phyloP scores from a whole-genome alignment of 2,888 invertebrate species.

The Rhagonycha lutea region DNA sequence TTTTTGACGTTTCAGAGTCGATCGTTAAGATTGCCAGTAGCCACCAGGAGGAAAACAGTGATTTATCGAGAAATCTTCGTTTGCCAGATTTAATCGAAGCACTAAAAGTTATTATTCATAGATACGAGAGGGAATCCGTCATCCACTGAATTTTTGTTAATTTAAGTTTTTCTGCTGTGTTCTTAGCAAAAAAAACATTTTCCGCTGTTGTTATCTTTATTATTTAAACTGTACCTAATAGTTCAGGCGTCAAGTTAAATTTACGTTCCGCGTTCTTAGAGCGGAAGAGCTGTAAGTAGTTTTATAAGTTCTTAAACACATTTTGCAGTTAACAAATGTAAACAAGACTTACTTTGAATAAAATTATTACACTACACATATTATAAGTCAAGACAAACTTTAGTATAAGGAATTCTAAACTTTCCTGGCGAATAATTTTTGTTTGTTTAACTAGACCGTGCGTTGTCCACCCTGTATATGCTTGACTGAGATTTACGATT shows the following conservation, averaged over 20 bases:
- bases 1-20: slow-evolving; percentile 17
- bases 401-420: not conserved
- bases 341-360: not conserved
- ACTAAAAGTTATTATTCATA: slow-evolving; percentile 20
- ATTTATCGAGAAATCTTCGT: slow-evolving; percentile 14
- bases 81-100: slow-evolving; percentile 29
- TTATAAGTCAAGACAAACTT: not conserved
- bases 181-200: not conserved
- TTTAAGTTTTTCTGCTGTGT: not conserved
- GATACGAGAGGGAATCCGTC: slow-evolving; percentile 14
- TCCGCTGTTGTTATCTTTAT: not conserved
- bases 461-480: not conserved
- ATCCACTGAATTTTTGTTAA: not conserved
- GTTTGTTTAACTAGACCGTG: not conserved
- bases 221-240: not conserved
- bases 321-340: not conserved
- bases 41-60: slow-evolving; percentile 8
- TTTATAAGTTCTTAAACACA: not conserved
- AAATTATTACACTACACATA: not conserved
- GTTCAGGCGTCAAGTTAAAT: not conserved
- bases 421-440: no score
- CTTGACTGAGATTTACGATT: not conserved
- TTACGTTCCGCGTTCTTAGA: not conserved
- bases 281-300: not conserved
- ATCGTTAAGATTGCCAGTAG: slow-evolving; percentile 20